Evolutionary conservation across 92 coral and sea anemone species (phyloP).

Genomic region (Phenganax marumi): DNA sequence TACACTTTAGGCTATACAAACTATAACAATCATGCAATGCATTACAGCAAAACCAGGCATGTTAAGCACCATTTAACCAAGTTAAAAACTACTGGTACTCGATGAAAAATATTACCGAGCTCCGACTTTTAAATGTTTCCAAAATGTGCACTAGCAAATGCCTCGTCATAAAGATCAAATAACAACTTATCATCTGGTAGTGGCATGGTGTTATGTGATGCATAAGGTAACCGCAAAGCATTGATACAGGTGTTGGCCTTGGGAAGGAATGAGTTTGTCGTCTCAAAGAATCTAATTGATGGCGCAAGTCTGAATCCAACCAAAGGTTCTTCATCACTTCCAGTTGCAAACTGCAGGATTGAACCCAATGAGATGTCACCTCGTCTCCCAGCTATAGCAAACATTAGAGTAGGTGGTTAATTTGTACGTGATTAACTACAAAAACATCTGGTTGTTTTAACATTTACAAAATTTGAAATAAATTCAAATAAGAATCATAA

Average conservation of each 20-base stretch:
- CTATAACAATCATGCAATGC: no score
- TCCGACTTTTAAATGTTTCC: not conserved
- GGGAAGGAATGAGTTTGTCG: constrained; percentile 52
- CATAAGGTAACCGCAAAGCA: constrained; percentile 46
- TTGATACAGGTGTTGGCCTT: constrained; percentile 67
- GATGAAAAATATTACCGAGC: no score
- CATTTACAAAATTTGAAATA: no score
- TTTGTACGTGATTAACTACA: no score
- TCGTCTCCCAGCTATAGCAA: no score
- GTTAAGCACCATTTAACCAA: not conserved
- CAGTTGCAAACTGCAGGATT: not conserved
- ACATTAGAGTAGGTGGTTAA: no score
- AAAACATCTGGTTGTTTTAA: no score
- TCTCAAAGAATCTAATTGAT: constrained; percentile 50
- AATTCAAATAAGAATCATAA: no score
- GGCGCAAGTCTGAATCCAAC: constrained; percentile 63
- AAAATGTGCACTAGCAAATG: not conserved
- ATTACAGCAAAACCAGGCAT: not conserved
- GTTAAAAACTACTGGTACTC: no score
- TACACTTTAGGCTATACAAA: no score
- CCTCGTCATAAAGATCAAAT: not conserved
- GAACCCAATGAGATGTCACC: constrained; percentile 5
- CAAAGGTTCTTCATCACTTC: constrained; percentile 26
- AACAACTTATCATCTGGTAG: not conserved
- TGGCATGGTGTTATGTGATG: constrained; percentile 10